Evolutionary conservation across 2,888 invertebrate genomes (phyloP), one percentile per base, ranked within the genome.

Genomic region (Ashinkailepas kermadecensis): DNA sequence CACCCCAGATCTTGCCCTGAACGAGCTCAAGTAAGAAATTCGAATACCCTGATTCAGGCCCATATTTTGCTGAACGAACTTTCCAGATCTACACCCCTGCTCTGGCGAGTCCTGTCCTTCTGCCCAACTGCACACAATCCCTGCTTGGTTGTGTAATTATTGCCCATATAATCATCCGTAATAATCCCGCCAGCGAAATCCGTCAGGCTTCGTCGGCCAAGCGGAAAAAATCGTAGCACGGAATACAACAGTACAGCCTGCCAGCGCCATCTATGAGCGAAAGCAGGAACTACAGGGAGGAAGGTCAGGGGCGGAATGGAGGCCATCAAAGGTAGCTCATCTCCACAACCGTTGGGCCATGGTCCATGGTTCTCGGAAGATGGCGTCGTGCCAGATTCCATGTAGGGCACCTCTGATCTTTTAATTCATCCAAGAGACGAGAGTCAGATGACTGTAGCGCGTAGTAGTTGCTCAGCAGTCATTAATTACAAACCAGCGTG

Each of bases 81-180:
- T 39, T 39, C 39, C 39, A 39, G 4, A 39, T 39, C 4, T 4
- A 39, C 39, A 39, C 39, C 39, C 39, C 39, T 39, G 39, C 39
- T 39, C 39, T 39, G 39, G 39, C 39, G 39, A 1, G 39, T 39
- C 39, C 59, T 59, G 12, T 7, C 7, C 59, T 15, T 59, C 12
- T 59, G 11, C 59, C 15, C 18, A n/a, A 23, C 18, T 74, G 21
- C 21, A 74, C 74, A 74, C 74, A 74, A 21, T 74, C 56, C 7
- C 74, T 21, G 23, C 56, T 56, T 21, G n/a, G 18, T 54, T 56
- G 54, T 56, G 74, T 74, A 74, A 74, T 74, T 56, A 74, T 56
- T 74, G 74, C 54, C 74, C 56, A 21, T 21, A 74, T 74, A 74
- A 74, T 74, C 74, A 74, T 23, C 74, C 74, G 74, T 74, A 74